Base-by-base conservation (phyloP, 2,113 vertebrate species). In the Phaethon lepturus region DNA sequence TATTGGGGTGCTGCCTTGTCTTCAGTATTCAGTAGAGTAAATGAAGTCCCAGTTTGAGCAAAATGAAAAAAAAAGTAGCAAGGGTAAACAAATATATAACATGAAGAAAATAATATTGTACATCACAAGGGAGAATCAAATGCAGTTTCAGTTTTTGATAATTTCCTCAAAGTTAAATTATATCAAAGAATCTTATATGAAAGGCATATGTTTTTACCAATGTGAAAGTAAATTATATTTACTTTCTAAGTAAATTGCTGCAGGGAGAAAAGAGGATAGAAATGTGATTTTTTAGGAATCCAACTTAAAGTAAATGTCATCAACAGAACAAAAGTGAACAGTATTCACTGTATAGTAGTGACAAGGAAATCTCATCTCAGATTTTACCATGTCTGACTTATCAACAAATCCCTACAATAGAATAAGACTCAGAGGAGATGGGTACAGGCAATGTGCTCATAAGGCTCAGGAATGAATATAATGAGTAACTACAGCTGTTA, bases 11-110 rank as follows among this genome's bases (percentile, higher is more conserved):
- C 26, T 95, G 42, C 60, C 59, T 88, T 92, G 50, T 72, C 79
- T 93, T 95, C 77, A 85, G 1, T 94, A 68, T 91, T 97, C 76
- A 66, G 50, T 64, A 97, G 49, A 95, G 96, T 94, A 95, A 93
- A 49, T 92, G 58, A 97, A 97, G 31, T 93, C 31, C 52, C 44
- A 85, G 24, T 67, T 38, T 85, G 55, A 91, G 42, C 49, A 75
- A 95, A 92, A 89, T 85, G 25, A 64, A 75, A 78, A 75, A 93
- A 50, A n/a, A 84, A 60, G 8, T 44, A 71, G 20, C 14, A 55
- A 45, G 25, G 19, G 7, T 60, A 89, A 90, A 90, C 81, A 68
- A 10, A 74, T 74, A 52, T 55, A 35, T 28, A 90, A 78, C 62
- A 76, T 26, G 42, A 76, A 79, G 68, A 75, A 95, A 93, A 90